A percentile compares a stretch with the other conserved stretches of the same genome.
phyloP scores from a whole-genome alignment of 2,888 invertebrate genomes.

The Falcaria lacertinaria region DNA sequence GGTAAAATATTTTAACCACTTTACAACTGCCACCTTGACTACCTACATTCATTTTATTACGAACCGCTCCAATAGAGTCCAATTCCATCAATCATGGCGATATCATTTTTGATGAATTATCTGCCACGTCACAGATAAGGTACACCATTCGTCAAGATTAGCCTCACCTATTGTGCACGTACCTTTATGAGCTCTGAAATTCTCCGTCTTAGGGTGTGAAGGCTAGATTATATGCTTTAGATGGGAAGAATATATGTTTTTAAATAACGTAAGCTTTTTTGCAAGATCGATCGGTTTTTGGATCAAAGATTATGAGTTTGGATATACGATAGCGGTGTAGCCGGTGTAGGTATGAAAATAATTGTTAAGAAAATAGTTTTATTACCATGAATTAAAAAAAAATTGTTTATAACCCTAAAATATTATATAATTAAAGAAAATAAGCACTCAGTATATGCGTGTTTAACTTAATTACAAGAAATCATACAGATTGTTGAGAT shows the following conservation, averaged over 20 bases:
- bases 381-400: too few species aligned
- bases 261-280: background rate
- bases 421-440: too few species aligned
- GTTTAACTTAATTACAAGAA: too few species aligned
- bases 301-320: background rate
- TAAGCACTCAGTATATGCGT: too few species aligned
- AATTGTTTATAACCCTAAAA: too few species aligned
- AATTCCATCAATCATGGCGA: background rate
- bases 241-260: background rate
- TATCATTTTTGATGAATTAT: constrained; percentile 1
- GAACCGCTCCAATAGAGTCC: background rate
- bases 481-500: too few species aligned
- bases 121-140: background rate
- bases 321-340: too few species aligned
- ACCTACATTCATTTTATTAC: background rate
- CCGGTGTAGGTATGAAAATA: too few species aligned
- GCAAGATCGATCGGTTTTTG: background rate
- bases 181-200: background rate
- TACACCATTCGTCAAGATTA: constrained; percentile 38
- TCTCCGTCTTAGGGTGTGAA: background rate
- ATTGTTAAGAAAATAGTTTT: too few species aligned
- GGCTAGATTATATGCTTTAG: background rate
- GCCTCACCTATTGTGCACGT: constrained; percentile 27
- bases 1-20: background rate
- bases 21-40: too few species aligned